Evolutionary conservation across 2,888 invertebrate species (phyloP).

Genomic region (Aleiodes testaceus): DNA sequence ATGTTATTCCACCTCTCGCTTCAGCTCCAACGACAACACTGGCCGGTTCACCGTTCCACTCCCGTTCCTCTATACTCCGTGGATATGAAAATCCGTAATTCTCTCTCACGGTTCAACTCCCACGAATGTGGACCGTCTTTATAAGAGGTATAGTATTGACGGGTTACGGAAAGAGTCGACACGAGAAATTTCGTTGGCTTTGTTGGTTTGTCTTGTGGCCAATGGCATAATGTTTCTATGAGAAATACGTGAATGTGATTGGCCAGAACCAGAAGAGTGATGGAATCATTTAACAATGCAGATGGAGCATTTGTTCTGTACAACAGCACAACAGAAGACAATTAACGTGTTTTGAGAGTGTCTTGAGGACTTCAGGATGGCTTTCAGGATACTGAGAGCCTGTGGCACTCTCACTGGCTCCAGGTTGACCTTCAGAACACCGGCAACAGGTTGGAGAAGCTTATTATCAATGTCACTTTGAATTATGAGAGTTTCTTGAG

Average conservation of each 20-base stretch:
- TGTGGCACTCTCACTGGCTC: constrained; percentile 51
- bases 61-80: neutral
- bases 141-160: too few relatives aligned
- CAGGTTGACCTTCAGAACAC: constrained; percentile 42
- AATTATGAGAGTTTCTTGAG: neutral
- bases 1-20: constrained; percentile 24
- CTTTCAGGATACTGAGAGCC: constrained; percentile 54
- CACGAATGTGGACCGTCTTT: constrained; percentile 30
- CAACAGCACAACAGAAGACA: too few relatives aligned
- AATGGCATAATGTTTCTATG: too few relatives aligned
- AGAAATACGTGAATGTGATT: too few relatives aligned
- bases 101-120: constrained; percentile 37
- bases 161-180: too few relatives aligned
- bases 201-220: too few relatives aligned
- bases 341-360: constrained; percentile 3
- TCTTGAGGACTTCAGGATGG: constrained; percentile 54
- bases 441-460: constrained; percentile 33
- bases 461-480: neutral
- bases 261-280: too few relatives aligned
- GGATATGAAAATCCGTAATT: neutral
- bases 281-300: too few relatives aligned
- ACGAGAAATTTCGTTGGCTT: too few relatives aligned
- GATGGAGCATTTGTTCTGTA: too few relatives aligned
- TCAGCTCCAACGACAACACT: neutral
- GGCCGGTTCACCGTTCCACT: neutral